Evolutionary conservation across 2,888 invertebrate genomes (phyloP).

Genomic region (Xanthia togata): DNA sequence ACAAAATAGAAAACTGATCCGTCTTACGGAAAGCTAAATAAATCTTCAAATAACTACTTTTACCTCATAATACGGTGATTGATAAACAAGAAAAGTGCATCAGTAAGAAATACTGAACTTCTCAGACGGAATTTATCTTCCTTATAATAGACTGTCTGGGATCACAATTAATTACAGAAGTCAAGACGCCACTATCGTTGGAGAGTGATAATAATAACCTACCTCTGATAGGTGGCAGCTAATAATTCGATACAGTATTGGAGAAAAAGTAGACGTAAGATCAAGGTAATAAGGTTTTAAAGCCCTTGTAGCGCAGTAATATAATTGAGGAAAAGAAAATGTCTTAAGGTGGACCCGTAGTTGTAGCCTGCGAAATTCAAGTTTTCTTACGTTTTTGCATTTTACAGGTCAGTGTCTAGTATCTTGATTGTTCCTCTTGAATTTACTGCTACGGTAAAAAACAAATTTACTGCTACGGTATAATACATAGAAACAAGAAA

Average conservation of each 20-base stretch:
- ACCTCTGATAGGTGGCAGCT: background rate
- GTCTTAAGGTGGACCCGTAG: too few relatives aligned
- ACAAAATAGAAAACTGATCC: too few relatives aligned
- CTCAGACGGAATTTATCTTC: background rate
- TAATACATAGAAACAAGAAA: too few relatives aligned
- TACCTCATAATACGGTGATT: background rate
- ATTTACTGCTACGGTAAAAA: too few relatives aligned
- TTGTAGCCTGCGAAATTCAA: too few relatives aligned
- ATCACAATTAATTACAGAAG: background rate
- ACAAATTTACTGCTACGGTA: too few relatives aligned
- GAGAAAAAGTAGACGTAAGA: background rate
- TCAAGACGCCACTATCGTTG: background rate
- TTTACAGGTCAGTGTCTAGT: too few relatives aligned
- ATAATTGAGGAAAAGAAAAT: background rate
- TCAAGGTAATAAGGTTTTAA: background rate
- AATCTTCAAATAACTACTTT: background rate
- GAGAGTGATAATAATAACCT: too few relatives aligned
- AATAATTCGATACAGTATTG: background rate
- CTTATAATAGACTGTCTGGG: background rate
- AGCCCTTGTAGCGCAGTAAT: background rate
- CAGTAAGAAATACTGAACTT: background rate
- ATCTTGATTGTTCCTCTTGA: too few relatives aligned
- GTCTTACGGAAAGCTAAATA: background rate
- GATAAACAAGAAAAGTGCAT: background rate
- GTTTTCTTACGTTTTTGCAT: too few relatives aligned